These are phyloP conservation scores for Onychostruthus taczanowskii DNA, from an alignment of 2,113 vertebrate genomes.

Conservation along the genomic window DNA sequence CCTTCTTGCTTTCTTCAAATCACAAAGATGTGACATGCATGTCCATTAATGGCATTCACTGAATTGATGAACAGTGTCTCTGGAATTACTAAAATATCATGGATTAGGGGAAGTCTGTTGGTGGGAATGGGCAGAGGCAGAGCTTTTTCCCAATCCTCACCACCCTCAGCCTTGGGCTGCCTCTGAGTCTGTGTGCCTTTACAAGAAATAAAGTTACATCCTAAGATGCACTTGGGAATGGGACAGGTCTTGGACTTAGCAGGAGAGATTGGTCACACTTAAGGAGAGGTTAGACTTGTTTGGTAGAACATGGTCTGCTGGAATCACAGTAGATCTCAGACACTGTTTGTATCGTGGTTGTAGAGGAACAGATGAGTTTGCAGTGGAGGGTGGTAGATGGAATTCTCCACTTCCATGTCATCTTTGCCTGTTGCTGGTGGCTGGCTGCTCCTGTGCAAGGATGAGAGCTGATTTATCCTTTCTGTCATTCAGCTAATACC, in stretches of 20 bases:
- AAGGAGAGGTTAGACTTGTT: background rate
- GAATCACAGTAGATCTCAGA: background rate
- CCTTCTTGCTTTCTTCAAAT: background rate
- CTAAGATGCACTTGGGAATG: background rate
- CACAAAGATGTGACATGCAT: background rate
- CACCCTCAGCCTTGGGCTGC: background rate
- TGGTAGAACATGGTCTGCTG: background rate
- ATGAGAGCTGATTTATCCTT: background rate
- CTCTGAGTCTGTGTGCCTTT: background rate
- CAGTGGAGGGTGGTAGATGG: background rate
- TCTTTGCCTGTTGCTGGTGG: background rate
- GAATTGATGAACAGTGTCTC: background rate
- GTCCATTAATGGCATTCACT: background rate
- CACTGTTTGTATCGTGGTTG: accelerated
- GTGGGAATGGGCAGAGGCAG: background rate
- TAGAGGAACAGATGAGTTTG: background rate
- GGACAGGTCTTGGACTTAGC: background rate
- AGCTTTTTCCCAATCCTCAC: background rate
- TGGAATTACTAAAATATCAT: background rate
- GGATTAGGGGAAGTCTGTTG: background rate
- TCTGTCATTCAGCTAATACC: background rate
- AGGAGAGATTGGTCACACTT: background rate
- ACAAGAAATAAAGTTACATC: background rate
- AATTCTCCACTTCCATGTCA: background rate
- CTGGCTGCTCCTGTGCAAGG: background rate